Evolutionary conservation across 1,140 invertebrate genomes (phyloP).

Genomic region (Tetragonula clypearis): DNA sequence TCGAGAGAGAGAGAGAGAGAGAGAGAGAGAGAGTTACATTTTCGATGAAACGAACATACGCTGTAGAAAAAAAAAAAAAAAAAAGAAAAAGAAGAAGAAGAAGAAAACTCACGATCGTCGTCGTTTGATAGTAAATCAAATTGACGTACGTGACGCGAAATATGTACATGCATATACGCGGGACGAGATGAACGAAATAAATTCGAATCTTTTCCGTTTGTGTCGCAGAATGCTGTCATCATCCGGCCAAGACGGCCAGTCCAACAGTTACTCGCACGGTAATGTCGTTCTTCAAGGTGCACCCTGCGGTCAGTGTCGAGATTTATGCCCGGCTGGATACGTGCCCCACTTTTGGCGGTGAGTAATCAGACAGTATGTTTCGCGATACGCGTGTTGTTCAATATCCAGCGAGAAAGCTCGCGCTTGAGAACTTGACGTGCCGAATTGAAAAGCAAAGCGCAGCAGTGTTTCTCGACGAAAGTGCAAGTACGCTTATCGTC

Average conservation of each 20-base stretch:
- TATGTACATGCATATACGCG: background rate
- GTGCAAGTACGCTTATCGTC: background rate
- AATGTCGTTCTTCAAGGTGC: constrained; percentile 77
- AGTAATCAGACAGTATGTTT: constrained; percentile 56
- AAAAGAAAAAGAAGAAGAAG: background rate
- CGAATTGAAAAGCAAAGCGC: too few relatives aligned
- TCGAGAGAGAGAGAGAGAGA: constrained; percentile 12
- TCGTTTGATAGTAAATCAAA: background rate
- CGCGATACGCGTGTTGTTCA: background rate
- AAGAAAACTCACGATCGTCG: background rate
- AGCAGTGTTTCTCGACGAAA: background rate
- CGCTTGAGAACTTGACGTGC: background rate
- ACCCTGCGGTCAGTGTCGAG: constrained; percentile 79
- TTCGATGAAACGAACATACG: background rate
- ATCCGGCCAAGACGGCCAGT: constrained; percentile 67
- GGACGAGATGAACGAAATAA: background rate
- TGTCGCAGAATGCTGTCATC: constrained; percentile 78
- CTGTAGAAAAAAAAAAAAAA: background rate
- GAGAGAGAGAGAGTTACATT: constrained; percentile 26
- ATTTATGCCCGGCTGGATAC: constrained; percentile 78
- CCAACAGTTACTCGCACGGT: constrained; percentile 68
- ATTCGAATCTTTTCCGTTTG: background rate
- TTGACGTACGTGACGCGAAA: background rate
- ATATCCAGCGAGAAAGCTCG: background rate
- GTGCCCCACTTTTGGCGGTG: constrained; percentile 80